A percentile compares a stretch with the other conserved stretches of the same genome.
phyloP scores from a whole-genome alignment of 1,140 invertebrate genomes.

The Octopus sinensis region DNA sequence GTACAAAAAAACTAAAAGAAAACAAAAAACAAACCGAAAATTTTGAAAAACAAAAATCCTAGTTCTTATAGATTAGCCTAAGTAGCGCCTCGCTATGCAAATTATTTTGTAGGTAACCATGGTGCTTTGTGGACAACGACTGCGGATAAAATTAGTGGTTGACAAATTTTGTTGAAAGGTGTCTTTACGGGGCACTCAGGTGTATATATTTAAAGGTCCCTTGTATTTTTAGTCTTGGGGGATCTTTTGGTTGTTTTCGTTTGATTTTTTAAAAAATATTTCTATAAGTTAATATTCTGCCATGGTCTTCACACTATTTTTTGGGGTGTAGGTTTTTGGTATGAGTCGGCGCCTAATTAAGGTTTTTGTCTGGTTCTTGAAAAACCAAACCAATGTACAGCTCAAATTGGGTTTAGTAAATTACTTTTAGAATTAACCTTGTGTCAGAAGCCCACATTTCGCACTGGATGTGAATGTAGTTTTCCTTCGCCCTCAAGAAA shows the following conservation, averaged over 20 bases:
- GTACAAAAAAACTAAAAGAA: not conserved
- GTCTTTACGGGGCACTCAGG: not conserved
- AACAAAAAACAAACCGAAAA: constrained; percentile 1
- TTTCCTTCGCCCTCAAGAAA: not conserved
- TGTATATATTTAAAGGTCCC: not conserved
- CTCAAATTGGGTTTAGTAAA: not conserved
- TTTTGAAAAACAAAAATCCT: not conserved
- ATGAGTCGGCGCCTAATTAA: constrained; percentile 4
- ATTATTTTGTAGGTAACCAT: constrained; percentile 15
- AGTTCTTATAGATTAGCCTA: constrained; percentile 10
- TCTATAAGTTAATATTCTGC: constrained; percentile 1
- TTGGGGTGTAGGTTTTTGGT: not conserved
- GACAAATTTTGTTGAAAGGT: constrained; percentile 8
- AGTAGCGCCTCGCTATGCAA: constrained; percentile 16
- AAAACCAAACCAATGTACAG: not conserved
- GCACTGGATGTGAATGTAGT: not conserved
- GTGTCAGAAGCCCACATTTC: constrained; percentile 6
- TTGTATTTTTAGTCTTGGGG: constrained; percentile 7
- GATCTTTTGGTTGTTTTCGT: not conserved
- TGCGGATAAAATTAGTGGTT: constrained; percentile 14
- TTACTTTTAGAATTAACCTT: not conserved
- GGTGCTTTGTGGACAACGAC: constrained; percentile 15
- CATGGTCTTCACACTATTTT: constrained; percentile 4
- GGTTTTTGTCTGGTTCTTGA: not conserved
- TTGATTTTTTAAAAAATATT: not conserved